Evolutionary conservation across 2,113 vertebrate species (phyloP), one percentile per base, ranked within the genome.

Genomic region (Merops nubicus): DNA sequence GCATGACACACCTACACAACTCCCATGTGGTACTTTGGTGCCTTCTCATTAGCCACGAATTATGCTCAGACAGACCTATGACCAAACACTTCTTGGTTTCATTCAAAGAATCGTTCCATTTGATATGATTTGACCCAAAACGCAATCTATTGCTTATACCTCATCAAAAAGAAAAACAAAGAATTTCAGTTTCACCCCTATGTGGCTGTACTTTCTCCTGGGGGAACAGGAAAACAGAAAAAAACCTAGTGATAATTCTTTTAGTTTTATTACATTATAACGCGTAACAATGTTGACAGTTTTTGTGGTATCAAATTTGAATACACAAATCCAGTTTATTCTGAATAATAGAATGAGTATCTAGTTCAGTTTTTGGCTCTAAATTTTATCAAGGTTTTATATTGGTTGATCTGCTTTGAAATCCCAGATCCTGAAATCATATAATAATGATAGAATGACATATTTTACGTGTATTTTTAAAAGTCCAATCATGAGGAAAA

Each of bases 201-300:
- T 1, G 2, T 9, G 5, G 19, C 11, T 13, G 40, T 6, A 11
- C 5, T 76, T 80, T 23, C 12, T 2, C 2, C 4, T 18, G 10
- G 10, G 7, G 18, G 10, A 36, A 16, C 7, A 3, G 8, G 10
- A 50, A 68, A n/a, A 3, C 3, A n/a, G 20, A n/a, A 76, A 50
- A 50, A 79, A 65, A 12, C n/a, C 20, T 13, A 43, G 9, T 7
- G 9, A 31, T 23, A 47, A 28, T 45, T 29, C 5, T 59, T 80
- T 79, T n/a, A 34, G 48, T 40, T n/a, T 78, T 15, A 51, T 81
- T 42, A 15, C 26, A 4, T 4, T 33, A 19, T 7, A 77, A 70
- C 15, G 10, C 8, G 33, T 19, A 40, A 15, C 4, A 68, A 42
- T 51, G 59, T 26, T 68, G 38, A 43, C 9, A 34, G 60, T 74